Base-by-base conservation (phyloP, 2,888 invertebrate species). In the Leptinotarsa juncta region DNA sequence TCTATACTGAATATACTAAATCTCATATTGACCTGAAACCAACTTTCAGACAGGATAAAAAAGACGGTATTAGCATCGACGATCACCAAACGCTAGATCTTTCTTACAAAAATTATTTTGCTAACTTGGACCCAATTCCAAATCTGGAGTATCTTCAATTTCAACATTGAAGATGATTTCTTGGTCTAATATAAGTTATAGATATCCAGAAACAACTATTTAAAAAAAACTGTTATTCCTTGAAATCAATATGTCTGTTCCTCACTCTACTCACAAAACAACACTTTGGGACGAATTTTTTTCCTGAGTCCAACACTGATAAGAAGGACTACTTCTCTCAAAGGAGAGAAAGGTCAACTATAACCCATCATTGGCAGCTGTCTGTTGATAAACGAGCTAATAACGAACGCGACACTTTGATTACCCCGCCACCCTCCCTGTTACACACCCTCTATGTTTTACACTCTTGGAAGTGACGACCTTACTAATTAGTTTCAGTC, bases 331-430 rank as follows among this genome's bases (percentile, higher is more conserved):
- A 66, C 55, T 72, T 74, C 49, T 65, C 66, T 7, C 51, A 72
- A 71, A 67, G 70, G 74, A 70, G 65, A 73, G 77, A 78, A 82
- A 84, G 84, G 85, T 84, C 83, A 84, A 82, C 83, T 83, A 78
- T 83, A 78, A 86, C 85, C 87, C 87, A 88, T 89, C 88, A 89
- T 85, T 86, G 87, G 87, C 88, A 89, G 88, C 88, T 87, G 87
- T 88, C 87, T 86, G 83, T 85, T 88, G 88, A 89, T 88, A 88
- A 88, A 89, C 87, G 87, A 87, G 85, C 86, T 88, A 87, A 88
- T 88, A 88, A 87, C 87, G 83, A 80, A 83, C 80, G 85, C 84
- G 85, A 86, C 86, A 86, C 83, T 84, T 84, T 85, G 84, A 84
- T 85, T 85, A 84, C 76, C 69, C 76, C 74, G 65, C 72, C 71